Evolutionary conservation across 1,140 invertebrate species (phyloP), one percentile per base, ranked within the genome.

Genomic region (Drosophila bifasciata): DNA sequence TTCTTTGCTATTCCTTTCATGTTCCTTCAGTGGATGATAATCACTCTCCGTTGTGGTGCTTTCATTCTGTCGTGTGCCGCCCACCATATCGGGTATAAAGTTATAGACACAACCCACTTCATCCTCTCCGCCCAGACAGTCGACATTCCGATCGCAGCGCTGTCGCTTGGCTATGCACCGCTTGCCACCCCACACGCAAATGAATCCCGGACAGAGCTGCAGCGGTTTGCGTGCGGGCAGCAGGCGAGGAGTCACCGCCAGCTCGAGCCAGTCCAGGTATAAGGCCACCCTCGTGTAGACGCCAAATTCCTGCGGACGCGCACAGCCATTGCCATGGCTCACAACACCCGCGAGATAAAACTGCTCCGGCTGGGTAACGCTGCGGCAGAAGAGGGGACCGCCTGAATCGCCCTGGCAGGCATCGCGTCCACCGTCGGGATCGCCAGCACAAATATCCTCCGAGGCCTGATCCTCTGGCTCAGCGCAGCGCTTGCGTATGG

Each of bases 251-350:
- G 51, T 66, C 7, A 79, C 80, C 57, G 79, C 93, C 92, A 89
- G 23, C 56, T 92, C 92, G 56, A 97, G 96, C 96, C 96, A 97
- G 43, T 94, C 86, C 3, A 95, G 74, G 86, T 94, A 96, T n/a
- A 94, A 90, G 39, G 94, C 94, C 16, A 97, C 95, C 90, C 94
- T 93, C 0, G 96, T 96, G 73, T 97, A 97, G 59, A 95, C 95
- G n/a, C 96, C 96, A 6, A 96, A 95, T 88, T 96, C 94, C 57
- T 94, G 92, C 25, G 95, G 94, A 61, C 95, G 92, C 2, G 93
- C 97, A 91, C 97, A 97, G 5, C 96, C 96, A 79, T 95, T 94
- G 2, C 97, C 97, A 79, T 96, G 95, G 77, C 95, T 96, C 0
- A 97, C 95, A 17, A 97, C 93, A 1, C 96, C 96, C 5, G 94